Evolutionary conservation across 2,888 invertebrate species (phyloP).

Genomic region (Leptodirus hochenwartii): DNA sequence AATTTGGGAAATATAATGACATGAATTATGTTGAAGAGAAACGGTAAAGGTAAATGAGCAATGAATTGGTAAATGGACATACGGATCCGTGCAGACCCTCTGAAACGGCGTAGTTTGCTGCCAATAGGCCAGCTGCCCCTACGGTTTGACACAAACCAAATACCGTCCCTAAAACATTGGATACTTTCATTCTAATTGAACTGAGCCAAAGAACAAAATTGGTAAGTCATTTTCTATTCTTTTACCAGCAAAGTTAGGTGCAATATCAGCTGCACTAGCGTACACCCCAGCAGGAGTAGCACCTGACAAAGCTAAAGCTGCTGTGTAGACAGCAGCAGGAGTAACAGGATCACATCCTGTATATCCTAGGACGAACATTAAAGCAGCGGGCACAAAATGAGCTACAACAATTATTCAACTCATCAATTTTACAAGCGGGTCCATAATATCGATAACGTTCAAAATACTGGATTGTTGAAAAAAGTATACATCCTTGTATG

Average conservation of each 20-base stretch:
- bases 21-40: no score
- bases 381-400: constrained; percentile 36
- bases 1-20: no score
- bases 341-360: constrained; percentile 37
- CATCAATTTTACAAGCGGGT: constrained; percentile 1
- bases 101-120: constrained; percentile 37
- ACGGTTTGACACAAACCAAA: constrained; percentile 34
- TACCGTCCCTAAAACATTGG: constrained; percentile 23
- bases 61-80: no score
- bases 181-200: constrained; percentile 1
- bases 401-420: constrained; percentile 24
- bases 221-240: no score
- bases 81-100: constrained; percentile 39
- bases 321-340: constrained; percentile 36
- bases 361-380: constrained; percentile 38
- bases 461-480: no score
- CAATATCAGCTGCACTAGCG: constrained; percentile 39
- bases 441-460: no score
- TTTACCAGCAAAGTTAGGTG: constrained; percentile 31
- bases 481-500: no score
- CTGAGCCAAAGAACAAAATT: not conserved
- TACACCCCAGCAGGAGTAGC: constrained; percentile 38
- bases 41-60: constrained; percentile 2
- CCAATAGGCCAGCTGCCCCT: constrained; percentile 35
- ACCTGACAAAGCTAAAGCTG: constrained; percentile 35